These are phyloP conservation scores for Pelochelys cantorii DNA, from an alignment of 2,797 vertebrate genomes.

Conservation along the genomic window DNA sequence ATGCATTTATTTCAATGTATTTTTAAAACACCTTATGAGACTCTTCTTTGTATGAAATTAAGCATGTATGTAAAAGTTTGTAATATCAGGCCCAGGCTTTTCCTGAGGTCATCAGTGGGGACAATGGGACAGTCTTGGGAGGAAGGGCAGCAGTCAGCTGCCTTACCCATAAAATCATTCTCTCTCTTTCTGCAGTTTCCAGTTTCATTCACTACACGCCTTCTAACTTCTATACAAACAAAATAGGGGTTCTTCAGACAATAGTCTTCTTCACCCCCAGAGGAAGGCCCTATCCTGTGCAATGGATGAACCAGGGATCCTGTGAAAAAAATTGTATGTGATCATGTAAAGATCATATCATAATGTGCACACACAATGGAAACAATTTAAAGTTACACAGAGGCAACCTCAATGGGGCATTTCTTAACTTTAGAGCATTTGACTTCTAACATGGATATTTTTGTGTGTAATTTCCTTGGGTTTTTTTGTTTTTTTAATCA, in stretches of 20 bases:
- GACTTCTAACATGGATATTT: background rate
- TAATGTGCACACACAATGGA: background rate
- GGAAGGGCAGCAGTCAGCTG: background rate
- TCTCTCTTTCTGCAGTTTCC: background rate
- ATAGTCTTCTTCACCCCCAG: background rate
- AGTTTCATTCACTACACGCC: background rate
- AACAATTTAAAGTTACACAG: no score
- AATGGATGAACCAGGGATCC: background rate
- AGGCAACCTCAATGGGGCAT: background rate
- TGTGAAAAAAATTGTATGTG: background rate
- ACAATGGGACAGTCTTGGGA: background rate
- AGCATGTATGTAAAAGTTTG: background rate
- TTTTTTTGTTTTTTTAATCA: no score
- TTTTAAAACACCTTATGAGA: slow-evolving; percentile 14
- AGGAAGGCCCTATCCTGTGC: background rate
- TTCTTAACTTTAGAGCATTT: no score
- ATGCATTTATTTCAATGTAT: background rate
- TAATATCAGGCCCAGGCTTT: background rate
- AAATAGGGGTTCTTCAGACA: background rate
- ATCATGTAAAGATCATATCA: background rate
- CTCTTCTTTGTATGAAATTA: rapidly evolving
- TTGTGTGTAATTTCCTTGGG: no score
- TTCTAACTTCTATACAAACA: background rate
- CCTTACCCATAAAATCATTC: background rate
- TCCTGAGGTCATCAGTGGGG: background rate